phyloP scores from a whole-genome alignment of 2,888 invertebrate genomes.

The Leptinotarsa rubiginosa region DNA sequence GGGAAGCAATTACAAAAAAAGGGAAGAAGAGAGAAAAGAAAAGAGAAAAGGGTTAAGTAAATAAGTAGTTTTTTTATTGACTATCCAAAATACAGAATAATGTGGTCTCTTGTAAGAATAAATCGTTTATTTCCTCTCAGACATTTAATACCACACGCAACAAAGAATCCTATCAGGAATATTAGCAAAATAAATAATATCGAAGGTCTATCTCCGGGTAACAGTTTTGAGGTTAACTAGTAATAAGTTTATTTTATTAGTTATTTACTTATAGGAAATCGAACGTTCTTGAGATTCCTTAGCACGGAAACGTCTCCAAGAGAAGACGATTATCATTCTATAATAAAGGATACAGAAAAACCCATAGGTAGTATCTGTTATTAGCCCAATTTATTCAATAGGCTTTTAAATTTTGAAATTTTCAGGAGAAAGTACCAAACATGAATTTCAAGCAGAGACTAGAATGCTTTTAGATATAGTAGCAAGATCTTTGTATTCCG shows the following conservation, averaged over 20 bases:
- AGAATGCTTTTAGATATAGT: conserved; percentile 96
- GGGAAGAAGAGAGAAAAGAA: no score
- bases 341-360: conserved; percentile 74
- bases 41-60: neutral
- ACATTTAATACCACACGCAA: conserved; percentile 29
- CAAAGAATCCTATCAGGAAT: conserved; percentile 32
- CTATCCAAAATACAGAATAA: conserved; percentile 17
- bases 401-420: conserved; percentile 32
- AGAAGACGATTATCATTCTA: conserved; percentile 70
- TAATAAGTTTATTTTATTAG: conserved; percentile 21
- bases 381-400: neutral
- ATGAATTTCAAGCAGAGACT: conserved; percentile 97
- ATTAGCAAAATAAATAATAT: neutral
- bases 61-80: neutral
- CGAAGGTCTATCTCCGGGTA: conserved; percentile 32
- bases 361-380: conserved; percentile 65
- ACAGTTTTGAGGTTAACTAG: conserved; percentile 34
- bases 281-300: conserved; percentile 35
- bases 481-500: conserved; percentile 95
- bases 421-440: conserved; percentile 72
- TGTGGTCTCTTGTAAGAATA: conserved; percentile 51
- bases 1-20: no score
- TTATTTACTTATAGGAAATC: conserved; percentile 31
- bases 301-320: conserved; percentile 59
- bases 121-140: conserved; percentile 43